phyloP scores from a whole-genome alignment of 2,797 vertebrate genomes.

The Zalophus californianus region DNA sequence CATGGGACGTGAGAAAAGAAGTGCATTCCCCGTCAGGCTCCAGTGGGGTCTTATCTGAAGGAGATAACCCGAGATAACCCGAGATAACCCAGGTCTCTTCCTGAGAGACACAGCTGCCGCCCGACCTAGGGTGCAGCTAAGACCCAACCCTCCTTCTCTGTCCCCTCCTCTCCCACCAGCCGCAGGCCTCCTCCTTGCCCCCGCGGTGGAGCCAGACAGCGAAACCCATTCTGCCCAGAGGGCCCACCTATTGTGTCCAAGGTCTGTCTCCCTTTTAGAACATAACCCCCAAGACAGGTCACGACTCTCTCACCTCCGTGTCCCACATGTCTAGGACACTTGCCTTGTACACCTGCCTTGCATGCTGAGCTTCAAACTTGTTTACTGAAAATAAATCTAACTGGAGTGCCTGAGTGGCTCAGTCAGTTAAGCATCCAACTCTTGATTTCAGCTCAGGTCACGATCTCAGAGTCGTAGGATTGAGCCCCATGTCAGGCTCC shows the following conservation, averaged over 20 bases:
- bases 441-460: background rate
- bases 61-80: accelerated
- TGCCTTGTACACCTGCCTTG: accelerated
- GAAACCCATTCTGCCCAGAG: background rate
- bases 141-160: background rate
- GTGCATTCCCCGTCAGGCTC: accelerated
- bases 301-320: background rate
- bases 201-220: accelerated
- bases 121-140: accelerated
- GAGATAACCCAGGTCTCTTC: background rate
- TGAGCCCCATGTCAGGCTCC: background rate
- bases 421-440: background rate
- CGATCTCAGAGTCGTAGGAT: background rate
- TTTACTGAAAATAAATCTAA: background rate
- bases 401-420: background rate
- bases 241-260: accelerated
- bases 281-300: accelerated
- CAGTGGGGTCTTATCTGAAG: accelerated
- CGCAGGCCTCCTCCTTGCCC: background rate
- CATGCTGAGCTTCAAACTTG: background rate
- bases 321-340: accelerated
- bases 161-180: background rate
- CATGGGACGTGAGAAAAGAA: accelerated
- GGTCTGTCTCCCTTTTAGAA: background rate
- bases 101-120: background rate